phyloP scores from a whole-genome alignment of 1,140 invertebrate genomes.

The Galleria mellonella region DNA sequence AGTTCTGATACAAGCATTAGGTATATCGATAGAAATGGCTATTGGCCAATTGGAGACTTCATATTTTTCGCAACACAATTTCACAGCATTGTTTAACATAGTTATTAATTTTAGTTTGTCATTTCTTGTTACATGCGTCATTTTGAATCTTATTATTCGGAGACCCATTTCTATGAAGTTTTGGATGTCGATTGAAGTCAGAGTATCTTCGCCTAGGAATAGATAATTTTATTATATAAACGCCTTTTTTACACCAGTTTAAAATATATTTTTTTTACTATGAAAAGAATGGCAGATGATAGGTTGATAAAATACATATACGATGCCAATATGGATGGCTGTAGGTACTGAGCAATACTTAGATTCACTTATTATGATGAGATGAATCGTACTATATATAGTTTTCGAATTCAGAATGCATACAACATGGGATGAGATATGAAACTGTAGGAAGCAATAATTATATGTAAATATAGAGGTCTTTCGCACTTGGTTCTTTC shows the following conservation, averaged over 20 bases:
- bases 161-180: constrained; percentile 15
- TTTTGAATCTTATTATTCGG: constrained; percentile 11
- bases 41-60: constrained; percentile 21
- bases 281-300: too few species aligned
- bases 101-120: constrained; percentile 10
- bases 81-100: constrained; percentile 6
- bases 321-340: too few species aligned
- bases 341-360: too few species aligned
- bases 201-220: constrained; percentile 6
- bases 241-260: not conserved
- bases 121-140: constrained; percentile 2
- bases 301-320: too few species aligned
- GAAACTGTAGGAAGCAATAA: too few species aligned
- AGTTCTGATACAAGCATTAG: constrained; percentile 17
- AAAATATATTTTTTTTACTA: too few species aligned
- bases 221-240: constrained; percentile 3
- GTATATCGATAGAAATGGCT: constrained; percentile 20
- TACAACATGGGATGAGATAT: too few species aligned
- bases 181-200: constrained; percentile 16
- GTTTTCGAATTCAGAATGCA: too few species aligned
- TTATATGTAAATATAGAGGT: too few species aligned
- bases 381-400: too few species aligned
- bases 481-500: too few species aligned
- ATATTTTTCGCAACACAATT: constrained; percentile 18
- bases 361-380: too few species aligned